A percentile compares a stretch with the other conserved stretches of the same genome.
Evolutionary conservation across 2,113 vertebrate species (phyloP).

Genomic region (Sula dactylatra): DNA sequence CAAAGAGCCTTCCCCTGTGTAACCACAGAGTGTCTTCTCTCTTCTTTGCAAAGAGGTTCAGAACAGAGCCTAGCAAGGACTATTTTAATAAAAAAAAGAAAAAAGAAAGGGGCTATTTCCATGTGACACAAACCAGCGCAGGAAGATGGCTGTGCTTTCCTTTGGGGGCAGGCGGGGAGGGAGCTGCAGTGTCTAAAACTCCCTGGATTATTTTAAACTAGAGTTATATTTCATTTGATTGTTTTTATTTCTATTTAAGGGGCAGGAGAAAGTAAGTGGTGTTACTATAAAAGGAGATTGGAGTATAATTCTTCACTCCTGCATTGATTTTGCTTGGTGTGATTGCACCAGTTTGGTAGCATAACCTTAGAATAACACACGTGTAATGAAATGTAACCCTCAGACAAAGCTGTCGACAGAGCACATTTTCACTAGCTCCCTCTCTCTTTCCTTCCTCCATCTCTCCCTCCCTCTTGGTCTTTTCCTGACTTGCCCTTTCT

Average conservation of each 20-base stretch:
- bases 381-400: neutral
- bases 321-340: neutral
- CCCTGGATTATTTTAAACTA: neutral
- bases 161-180: neutral
- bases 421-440: neutral
- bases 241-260: conserved; percentile 46
- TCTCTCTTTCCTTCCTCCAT: neutral
- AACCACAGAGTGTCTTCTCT: neutral
- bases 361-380: neutral
- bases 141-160: neutral
- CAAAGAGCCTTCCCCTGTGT: neutral
- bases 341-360: neutral
- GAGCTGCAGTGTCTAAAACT: neutral
- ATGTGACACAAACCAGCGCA: neutral
- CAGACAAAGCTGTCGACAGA: neutral
- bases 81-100: neutral
- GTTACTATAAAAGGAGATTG: conserved; percentile 42
- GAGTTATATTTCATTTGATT: conserved; percentile 4
- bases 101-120: neutral
- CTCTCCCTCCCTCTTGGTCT: neutral
- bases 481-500: neutral
- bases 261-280: neutral
- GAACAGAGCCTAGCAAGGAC: neutral
- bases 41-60: neutral
- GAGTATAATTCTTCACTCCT: neutral